Evolutionary conservation across 2,888 invertebrate species (phyloP), one percentile per base, ranked within the genome.

Genomic region (Phorcus lineatus): DNA sequence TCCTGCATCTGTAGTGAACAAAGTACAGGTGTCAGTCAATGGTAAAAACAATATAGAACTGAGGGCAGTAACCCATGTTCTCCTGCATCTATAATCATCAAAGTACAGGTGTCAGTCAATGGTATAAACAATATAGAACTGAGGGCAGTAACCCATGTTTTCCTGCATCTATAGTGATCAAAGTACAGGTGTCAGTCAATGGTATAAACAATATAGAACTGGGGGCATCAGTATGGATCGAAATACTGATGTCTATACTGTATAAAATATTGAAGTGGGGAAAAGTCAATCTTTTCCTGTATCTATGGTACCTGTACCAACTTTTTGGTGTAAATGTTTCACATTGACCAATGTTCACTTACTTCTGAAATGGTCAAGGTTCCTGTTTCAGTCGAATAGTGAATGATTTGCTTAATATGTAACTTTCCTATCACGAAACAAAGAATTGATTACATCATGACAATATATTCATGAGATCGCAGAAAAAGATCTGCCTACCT

Each of bases 171-270:
- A 93, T 31, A 16, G 47, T 13, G 47, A 1, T 13, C 11, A 47
- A 47, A 47, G 6, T 47, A 47, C 47, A 11, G 13, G 6, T 11
- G 47, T 13, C 11, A 11, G 47, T 47, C 47, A 47, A 47, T 11
- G 11, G 11, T 47, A 47, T 47, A 36, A 36, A 36, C 47, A 47
- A 47, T 11, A 11, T 96, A 96, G 91, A 96, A 96, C n/a, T n/a
- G n/a, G n/a, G 94, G 98, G 0, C 98, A 98, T 92, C 98, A 98
- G 93, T 98, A n/a, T n/a, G n/a, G n/a, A n/a, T n/a, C n/a, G 3
- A 36, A 36, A 7, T 36, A 36, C 36, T 36, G 36, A 7, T 36
- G 13, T 13, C 47, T 1, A 47, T 47, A 11, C 4, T 47, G 11
- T 47, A 11, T 13, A 47, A 47, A 11, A 1, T 47, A 13, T 47